phyloP scores from a whole-genome alignment of 2,888 invertebrate species.

The Vanessa cardui region DNA sequence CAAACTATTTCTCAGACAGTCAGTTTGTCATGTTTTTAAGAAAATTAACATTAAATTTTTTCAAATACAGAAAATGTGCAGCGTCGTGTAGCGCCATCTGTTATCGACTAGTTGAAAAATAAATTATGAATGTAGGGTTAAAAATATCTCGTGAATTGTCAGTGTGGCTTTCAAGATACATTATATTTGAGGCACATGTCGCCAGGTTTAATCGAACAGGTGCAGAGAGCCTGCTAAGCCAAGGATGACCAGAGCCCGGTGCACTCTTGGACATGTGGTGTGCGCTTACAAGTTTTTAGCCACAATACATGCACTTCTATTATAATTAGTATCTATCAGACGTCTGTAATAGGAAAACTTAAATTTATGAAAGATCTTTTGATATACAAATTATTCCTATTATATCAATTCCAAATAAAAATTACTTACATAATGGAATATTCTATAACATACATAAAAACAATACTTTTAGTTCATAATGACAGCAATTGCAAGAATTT shows the following conservation, averaged over 20 bases:
- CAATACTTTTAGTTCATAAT: slow-evolving; percentile 4
- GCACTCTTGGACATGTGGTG: slow-evolving; percentile 60
- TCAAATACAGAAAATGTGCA: background rate
- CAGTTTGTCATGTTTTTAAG: background rate
- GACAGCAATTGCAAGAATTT: slow-evolving; percentile 17
- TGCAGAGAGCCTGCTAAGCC: slow-evolving; percentile 62
- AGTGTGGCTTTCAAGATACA: slow-evolving; percentile 15
- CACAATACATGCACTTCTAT: slow-evolving; percentile 59
- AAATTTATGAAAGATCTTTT: slow-evolving; percentile 7
- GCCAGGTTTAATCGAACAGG: slow-evolving; percentile 74
- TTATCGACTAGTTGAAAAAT: slow-evolving; percentile 60
- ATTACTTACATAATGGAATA: background rate
- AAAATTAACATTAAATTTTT: background rate
- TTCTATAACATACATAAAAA: background rate
- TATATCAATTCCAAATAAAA: no score
- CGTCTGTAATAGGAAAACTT: slow-evolving; percentile 61
- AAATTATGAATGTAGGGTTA: slow-evolving; percentile 16
- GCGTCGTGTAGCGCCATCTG: slow-evolving; percentile 66
- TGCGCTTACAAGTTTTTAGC: slow-evolving; percentile 58
- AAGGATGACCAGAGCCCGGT: slow-evolving; percentile 76
- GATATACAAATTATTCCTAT: background rate
- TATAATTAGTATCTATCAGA: slow-evolving; percentile 70
- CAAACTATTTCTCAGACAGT: background rate
- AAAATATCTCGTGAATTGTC: slow-evolving; percentile 26
- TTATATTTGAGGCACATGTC: slow-evolving; percentile 73